Base-by-base conservation (phyloP, 2,888 invertebrate species). In the Minunthozetes semirufus region DNA sequence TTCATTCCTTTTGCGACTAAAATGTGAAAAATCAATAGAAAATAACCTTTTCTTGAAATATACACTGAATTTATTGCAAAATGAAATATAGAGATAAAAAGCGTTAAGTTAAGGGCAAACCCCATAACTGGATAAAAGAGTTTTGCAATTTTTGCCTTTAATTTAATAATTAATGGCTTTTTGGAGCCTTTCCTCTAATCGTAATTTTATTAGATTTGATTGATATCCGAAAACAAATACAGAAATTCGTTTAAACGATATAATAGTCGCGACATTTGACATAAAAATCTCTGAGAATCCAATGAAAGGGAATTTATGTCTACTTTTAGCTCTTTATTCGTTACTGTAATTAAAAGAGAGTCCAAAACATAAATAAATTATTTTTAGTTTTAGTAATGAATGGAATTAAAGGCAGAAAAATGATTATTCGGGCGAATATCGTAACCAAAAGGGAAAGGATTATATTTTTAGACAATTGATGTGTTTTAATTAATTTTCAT, bases 401-500 rank as follows among this genome's bases (percentile, higher is more conserved):
- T 42, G 11, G 42, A 42, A 42, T 42, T 42, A 42, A 42, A 56
- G 22, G 11, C 25, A 22, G 13, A 56, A 56, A 56, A 59, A 27
- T 27, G 19, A 59, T 59, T 29, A 59, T 27, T 59, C 15, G 59
- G 3, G 17, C 22, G 29, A 59, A 27, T 27, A 27, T 59, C 13
- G 0, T 17, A 27, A 42, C 42, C 27, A 15, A 59, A 59, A 15
- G n/a, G n/a, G 25, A 3, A 27, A 17, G 15, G 27, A 2, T 27
- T 59, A 5, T 33, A 59, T 15, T 59, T 17, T 17, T 59, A 8
- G 59, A 59, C 59, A 59, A 59, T 59, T 59, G 59, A 59, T 59
- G 59, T 27, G 22, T 29, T 59, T 59, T 59, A 59, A 59, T 59
- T 59, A 59, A 59, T 59, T 59, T 27, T 27, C 59, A 27, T 59